Conservation (phyloP, 2,888 invertebrate genomes). For the Orchesellides sinensis region DNA sequence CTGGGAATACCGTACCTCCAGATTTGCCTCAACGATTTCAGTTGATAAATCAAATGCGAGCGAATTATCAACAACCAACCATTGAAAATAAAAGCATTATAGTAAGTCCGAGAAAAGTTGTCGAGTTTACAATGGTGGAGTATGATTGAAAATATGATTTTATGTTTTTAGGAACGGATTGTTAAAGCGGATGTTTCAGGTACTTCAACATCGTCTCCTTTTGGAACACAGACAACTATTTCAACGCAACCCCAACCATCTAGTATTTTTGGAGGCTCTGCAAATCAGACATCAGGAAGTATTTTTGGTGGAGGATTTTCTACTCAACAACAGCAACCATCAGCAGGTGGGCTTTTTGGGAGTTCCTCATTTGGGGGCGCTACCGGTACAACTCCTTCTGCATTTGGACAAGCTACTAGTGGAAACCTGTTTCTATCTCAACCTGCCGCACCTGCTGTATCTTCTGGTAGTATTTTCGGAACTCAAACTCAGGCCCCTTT, state of each 20-base stretch:
- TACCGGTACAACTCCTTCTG: not conserved
- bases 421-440: not conserved
- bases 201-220: not conserved
- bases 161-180: slow-evolving; percentile 44
- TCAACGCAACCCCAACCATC: not conserved
- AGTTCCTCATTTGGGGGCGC: slow-evolving; percentile 1
- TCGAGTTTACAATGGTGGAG: too few species aligned
- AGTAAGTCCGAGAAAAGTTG: slow-evolving; percentile 28
- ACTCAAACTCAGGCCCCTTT: not conserved
- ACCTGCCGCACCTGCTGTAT: not conserved
- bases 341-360: slow-evolving; percentile 18
- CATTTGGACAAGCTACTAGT: not conserved
- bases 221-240: not conserved
- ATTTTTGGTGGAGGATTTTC: slow-evolving; percentile 38
- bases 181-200: slow-evolving; percentile 16
- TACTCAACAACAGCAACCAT: not conserved
- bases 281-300: slow-evolving; percentile 1
- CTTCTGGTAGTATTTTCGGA: not conserved
- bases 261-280: slow-evolving; percentile 37
- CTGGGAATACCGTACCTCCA: slow-evolving; percentile 55
- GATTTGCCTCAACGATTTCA: slow-evolving; percentile 43
- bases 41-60: slow-evolving; percentile 20
- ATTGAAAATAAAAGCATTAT: slow-evolving; percentile 39
- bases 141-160: not conserved
- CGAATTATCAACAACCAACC: slow-evolving; percentile 46